Evolutionary conservation across 2,797 vertebrate species (phyloP).

Genomic region (Mormyrus hasselquistii): DNA sequence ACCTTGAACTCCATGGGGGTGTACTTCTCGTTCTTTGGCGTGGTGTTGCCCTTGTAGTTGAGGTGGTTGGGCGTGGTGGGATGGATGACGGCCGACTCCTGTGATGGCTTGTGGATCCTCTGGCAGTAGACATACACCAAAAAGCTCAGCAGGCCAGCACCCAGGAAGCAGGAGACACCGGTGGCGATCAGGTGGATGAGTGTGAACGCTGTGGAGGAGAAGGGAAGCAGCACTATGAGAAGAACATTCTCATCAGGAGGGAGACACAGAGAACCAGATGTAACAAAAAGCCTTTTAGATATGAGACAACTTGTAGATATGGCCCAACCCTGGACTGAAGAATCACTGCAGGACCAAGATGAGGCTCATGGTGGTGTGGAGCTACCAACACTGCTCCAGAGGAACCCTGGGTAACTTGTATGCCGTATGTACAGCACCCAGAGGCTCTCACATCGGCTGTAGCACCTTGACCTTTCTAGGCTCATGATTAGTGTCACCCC

Average conservation of each 20-base stretch:
- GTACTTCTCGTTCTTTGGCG: conserved; percentile 85
- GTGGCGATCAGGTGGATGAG: conserved; percentile 93
- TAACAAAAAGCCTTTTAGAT: background rate
- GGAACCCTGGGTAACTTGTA: conserved; percentile 27
- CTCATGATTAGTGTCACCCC: background rate
- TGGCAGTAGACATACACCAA: conserved; percentile 90
- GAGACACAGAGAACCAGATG: background rate
- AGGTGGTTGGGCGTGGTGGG: conserved; percentile 83
- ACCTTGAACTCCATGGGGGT: conserved; percentile 91
- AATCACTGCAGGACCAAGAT: conserved; percentile 23
- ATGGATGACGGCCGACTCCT: conserved; percentile 80
- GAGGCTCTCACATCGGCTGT: background rate
- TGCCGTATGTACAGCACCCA: conserved; percentile 2
- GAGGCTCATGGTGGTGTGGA: background rate
- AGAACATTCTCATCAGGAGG: background rate
- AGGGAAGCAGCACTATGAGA: background rate
- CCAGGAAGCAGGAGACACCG: conserved; percentile 89
- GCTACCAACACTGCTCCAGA: background rate
- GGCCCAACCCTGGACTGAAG: conserved; percentile 11
- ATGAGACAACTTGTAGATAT: background rate
- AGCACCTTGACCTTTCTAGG: background rate
- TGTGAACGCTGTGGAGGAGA: conserved; percentile 73
- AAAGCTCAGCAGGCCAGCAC: conserved; percentile 89
- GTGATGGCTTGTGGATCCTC: conserved; percentile 86
- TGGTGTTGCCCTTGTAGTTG: conserved; percentile 80